Evolutionary conservation across 2,888 invertebrate genomes (phyloP), one percentile per base, ranked within the genome.

Genomic region (Plusia festucae): DNA sequence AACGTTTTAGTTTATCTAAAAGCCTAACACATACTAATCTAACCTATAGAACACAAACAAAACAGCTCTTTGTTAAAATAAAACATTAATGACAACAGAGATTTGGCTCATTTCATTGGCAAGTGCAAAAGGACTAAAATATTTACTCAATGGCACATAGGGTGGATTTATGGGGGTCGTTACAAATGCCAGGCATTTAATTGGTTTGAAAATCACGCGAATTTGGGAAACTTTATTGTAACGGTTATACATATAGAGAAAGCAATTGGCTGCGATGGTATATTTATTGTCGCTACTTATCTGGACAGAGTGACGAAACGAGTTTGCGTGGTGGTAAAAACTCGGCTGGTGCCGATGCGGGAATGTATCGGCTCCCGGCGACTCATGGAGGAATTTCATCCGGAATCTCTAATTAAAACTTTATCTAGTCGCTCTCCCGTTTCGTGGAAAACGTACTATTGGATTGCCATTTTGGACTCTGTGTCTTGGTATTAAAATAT

Each of bases 321-420:
- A 88, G 93, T 92, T 92, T 89, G 85, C 74, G 77, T 76, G 73
- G 64, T 84, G 88, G 90, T 91, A 94, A 94, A 94, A 94, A 94
- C 89, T 88, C 77, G 90, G 85, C 85, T 89, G 90, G 70, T 90
- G 88, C 89, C 90, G 88, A 91, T 88, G 86, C 88, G 90, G 91
- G 93, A 94, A 93, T 93, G 93, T 92, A 92, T 93, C 90, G 90
- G 87, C 85, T 81, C 77, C 84, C 85, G 84, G 81, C 88, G 88
- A 83, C 84, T 89, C 90, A 88, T 88, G 88, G 81, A 85, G 92
- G 92, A 91, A 93, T 93, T 90, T 85, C 90, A 91, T 88, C 90
- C 89, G 94, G 95, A 94, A 93, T 94, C 91, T 89, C 92, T 92
- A 93, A 94, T 94, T 95, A 94, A 95, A 94, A 94, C 89, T 94